These are phyloP conservation scores for Hesperophylax magnus DNA, from an alignment of 1,140 invertebrate species.

Conservation along the genomic window DNA sequence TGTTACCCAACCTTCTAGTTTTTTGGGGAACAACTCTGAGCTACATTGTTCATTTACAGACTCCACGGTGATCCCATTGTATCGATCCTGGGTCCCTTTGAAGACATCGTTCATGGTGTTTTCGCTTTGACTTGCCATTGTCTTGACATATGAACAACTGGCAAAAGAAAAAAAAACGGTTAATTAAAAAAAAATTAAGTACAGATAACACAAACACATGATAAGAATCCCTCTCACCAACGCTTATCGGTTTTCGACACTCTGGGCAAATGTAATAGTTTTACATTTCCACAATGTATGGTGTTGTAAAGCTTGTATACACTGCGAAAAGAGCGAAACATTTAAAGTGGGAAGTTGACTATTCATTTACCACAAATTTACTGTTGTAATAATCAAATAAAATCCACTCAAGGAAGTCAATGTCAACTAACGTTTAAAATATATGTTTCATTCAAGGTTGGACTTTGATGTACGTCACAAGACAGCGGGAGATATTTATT, in stretches of 20 bases:
- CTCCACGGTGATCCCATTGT: constrained; percentile 79
- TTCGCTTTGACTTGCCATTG: constrained; percentile 26
- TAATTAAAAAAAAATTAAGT: background rate
- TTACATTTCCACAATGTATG: constrained; percentile 14
- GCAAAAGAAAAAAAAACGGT: background rate
- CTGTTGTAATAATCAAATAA: constrained; percentile 7
- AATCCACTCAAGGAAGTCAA: background rate
- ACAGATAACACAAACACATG: background rate
- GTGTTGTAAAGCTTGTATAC: constrained; percentile 7
- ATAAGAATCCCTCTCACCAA: constrained; percentile 29
- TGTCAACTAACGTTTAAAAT: constrained; percentile 24
- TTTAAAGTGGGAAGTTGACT: constrained; percentile 25
- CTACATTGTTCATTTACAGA: constrained; percentile 74
- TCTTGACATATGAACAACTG: constrained; percentile 24
- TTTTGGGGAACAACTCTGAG: constrained; percentile 67
- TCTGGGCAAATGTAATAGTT: constrained; percentile 1
- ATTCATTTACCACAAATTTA: constrained; percentile 6
- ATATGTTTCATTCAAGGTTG: constrained; percentile 29
- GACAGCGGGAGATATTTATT: background rate
- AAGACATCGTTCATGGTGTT: constrained; percentile 61
- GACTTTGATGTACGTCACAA: constrained; percentile 28
- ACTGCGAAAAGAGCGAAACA: constrained; percentile 37
- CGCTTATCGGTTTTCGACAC: constrained; percentile 26
- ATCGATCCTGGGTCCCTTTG: constrained; percentile 75
- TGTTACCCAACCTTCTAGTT: constrained; percentile 70